Conservation (phyloP, 1,140 invertebrate species). For the Pectinophora gossypiella region DNA sequence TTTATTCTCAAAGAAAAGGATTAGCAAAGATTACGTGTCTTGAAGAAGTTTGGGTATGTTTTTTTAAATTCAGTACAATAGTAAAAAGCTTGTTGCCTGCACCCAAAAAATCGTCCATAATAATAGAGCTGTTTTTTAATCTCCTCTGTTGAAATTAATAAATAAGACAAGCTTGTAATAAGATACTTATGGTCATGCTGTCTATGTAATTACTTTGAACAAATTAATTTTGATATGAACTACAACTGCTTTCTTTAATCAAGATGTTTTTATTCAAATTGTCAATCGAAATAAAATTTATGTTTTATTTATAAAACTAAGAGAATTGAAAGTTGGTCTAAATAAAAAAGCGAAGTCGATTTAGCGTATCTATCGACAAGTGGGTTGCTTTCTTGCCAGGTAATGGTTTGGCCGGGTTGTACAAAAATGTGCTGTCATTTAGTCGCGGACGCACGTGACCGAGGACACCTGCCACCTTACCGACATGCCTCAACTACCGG, state of each 20-base stretch:
- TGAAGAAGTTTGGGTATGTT: background rate
- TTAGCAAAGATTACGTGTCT: conserved; percentile 20
- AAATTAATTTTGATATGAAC: too few relatives aligned
- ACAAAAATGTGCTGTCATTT: conserved; percentile 31
- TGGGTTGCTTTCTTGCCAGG: conserved; percentile 7
- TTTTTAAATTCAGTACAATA: conserved; percentile 6
- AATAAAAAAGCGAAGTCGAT: background rate
- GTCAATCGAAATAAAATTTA: too few relatives aligned
- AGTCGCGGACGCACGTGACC: conserved; percentile 42
- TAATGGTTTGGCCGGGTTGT: conserved; percentile 19
- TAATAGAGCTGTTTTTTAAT: too few relatives aligned
- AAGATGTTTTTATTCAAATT: too few relatives aligned
- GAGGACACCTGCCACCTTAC: conserved; percentile 41
- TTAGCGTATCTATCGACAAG: conserved; percentile 5
- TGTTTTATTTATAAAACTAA: background rate
- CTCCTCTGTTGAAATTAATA: too few relatives aligned
- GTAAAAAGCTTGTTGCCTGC: background rate
- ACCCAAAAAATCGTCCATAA: too few relatives aligned
- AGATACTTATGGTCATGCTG: too few relatives aligned
- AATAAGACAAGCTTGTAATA: too few relatives aligned
- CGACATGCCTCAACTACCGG: conserved; percentile 37
- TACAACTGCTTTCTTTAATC: too few relatives aligned
- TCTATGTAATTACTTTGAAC: too few relatives aligned
- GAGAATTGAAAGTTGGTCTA: background rate
- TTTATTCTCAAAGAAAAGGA: conserved; percentile 42